Conservation (phyloP, 2,888 invertebrate genomes). For the Coleophora flavipennella region DNA sequence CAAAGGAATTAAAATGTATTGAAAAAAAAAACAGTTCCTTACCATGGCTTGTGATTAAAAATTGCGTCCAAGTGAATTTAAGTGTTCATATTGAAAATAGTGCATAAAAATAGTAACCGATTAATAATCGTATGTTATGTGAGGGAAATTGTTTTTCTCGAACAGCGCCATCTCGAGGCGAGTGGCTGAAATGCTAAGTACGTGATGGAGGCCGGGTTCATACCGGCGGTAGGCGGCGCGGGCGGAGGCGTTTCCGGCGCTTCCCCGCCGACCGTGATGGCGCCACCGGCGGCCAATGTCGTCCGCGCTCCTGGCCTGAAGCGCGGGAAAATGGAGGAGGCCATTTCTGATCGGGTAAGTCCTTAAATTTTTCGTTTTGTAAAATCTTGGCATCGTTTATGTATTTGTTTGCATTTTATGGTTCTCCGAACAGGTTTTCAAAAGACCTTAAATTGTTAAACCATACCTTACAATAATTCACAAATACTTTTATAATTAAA, state of each 20-base stretch:
- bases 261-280: constrained; percentile 36
- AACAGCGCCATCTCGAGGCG: constrained; percentile 45
- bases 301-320: constrained; percentile 84
- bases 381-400: too few relatives aligned
- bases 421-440: too few relatives aligned
- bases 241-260: constrained; percentile 27
- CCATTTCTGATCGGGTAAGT: constrained; percentile 85
- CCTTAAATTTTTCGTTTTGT: neutral
- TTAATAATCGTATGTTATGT: constrained; percentile 2
- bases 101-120: constrained; percentile 1
- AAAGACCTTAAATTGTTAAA: too few relatives aligned
- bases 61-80: constrained; percentile 46
- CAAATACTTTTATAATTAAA: too few relatives aligned
- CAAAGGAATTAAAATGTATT: constrained; percentile 14
- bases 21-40: constrained; percentile 42
- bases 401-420: too few relatives aligned
- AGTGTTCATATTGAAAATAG: constrained; percentile 21
- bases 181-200: constrained; percentile 31
- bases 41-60: constrained; percentile 41
- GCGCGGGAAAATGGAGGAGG: constrained; percentile 84
- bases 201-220: constrained; percentile 64
- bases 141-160: constrained; percentile 9
- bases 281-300: constrained; percentile 75
- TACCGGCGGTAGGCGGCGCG: constrained; percentile 52
- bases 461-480: too few relatives aligned